Percentiles rank a stretch among this genome's conserved stretches.
Conservation (phyloP, 2,113 vertebrate genomes). For the Harpagus bidentatus region DNA sequence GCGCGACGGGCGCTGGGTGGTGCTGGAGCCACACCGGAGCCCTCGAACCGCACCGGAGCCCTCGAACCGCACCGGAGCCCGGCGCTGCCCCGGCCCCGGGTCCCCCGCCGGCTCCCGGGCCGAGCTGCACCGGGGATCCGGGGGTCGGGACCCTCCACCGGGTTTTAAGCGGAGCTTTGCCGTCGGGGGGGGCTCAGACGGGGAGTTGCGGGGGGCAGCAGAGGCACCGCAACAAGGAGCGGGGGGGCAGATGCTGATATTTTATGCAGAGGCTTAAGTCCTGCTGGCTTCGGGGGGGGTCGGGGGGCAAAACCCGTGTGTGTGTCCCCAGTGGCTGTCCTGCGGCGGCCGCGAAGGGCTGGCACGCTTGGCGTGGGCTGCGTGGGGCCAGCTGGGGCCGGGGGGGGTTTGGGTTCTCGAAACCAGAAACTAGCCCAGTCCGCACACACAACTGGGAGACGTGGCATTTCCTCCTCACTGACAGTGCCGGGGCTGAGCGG, state of each 20-base stretch:
- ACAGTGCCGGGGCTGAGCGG: not conserved
- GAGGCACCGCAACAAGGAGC: not conserved
- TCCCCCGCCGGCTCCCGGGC: too few species aligned
- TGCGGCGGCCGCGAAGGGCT: rapidly evolving
- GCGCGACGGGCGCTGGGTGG: too few species aligned
- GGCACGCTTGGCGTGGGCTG: not conserved
- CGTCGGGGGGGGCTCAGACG: too few species aligned
- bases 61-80: too few species aligned
- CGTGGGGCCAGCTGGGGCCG: not conserved
- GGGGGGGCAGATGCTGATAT: not conserved
- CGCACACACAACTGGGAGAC: rapidly evolving
- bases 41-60: too few species aligned
- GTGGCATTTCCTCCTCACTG: not conserved
- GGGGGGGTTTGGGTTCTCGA: not conserved
- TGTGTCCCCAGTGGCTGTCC: not conserved
- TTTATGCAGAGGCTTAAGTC: not conserved
- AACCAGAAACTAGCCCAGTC: not conserved
- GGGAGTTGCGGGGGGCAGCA: not conserved
- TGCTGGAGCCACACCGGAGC: too few species aligned
- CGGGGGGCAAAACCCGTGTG: too few species aligned
- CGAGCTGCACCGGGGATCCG: too few species aligned
- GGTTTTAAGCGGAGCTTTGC: too few species aligned
- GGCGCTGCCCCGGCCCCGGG: too few species aligned
- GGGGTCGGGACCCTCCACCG: too few species aligned
- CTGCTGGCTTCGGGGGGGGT: not conserved